A percentile compares a stretch with the other conserved stretches of the same genome.
phyloP scores from a whole-genome alignment of 2,113 vertebrate genomes.

The Serinus canaria region DNA sequence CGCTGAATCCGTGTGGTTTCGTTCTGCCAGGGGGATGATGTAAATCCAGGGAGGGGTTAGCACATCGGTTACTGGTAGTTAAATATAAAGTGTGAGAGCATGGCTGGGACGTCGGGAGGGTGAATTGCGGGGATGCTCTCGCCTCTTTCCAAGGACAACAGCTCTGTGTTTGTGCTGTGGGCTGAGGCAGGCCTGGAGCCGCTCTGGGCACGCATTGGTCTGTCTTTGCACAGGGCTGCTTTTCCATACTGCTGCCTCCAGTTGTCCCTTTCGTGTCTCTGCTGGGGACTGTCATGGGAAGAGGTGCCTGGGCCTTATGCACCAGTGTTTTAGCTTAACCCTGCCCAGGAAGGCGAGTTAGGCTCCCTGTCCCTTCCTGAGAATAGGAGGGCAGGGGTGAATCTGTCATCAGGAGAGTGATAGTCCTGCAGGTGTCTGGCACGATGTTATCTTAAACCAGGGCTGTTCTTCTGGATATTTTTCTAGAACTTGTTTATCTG shows the following conservation, averaged over 20 bases:
- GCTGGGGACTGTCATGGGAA: background rate
- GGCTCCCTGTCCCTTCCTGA: background rate
- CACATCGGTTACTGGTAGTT: rapidly evolving
- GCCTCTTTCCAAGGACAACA: background rate
- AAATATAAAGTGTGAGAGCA: background rate
- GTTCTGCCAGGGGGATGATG: background rate
- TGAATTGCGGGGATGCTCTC: background rate
- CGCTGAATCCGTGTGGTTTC: rapidly evolving
- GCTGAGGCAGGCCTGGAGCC: background rate
- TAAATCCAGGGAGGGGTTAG: background rate
- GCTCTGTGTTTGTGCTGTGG: background rate
- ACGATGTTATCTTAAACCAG: background rate
- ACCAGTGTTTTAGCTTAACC: rapidly evolving
- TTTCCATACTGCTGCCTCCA: background rate
- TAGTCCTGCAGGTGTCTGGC: background rate
- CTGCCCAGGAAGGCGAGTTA: rapidly evolving
- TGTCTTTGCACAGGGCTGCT: background rate
- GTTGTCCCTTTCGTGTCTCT: background rate
- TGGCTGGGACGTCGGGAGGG: background rate
- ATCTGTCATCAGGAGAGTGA: rapidly evolving
- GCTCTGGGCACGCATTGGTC: background rate
- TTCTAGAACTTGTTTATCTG: background rate
- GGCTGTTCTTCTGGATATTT: background rate
- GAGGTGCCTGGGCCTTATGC: background rate
- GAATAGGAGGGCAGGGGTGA: background rate